phyloP scores from a whole-genome alignment of 2,888 invertebrate genomes.

The Dynastes tityus region DNA sequence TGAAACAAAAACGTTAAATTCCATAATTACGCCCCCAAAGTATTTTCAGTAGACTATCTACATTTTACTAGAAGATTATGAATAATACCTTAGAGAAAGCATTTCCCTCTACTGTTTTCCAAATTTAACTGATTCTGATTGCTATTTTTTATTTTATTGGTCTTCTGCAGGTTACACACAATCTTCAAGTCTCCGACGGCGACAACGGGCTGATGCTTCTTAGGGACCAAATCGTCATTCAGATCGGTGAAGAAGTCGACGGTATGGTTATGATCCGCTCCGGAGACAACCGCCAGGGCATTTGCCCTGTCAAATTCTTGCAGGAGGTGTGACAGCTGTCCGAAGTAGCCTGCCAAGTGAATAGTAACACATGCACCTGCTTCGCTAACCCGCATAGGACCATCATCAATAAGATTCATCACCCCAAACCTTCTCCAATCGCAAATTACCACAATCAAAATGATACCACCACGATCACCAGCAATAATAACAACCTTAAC shows the following conservation, averaged over 20 bases:
- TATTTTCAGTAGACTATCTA: too few relatives aligned
- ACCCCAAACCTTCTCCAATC: constrained; percentile 52
- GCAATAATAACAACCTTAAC: constrained; percentile 29
- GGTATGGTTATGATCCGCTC: constrained; percentile 96
- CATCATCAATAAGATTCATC: constrained; percentile 65
- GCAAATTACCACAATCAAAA: constrained; percentile 58
- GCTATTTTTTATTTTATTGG: neutral
- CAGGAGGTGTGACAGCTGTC: constrained; percentile 92
- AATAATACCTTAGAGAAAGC: too few relatives aligned
- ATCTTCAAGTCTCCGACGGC: constrained; percentile 90
- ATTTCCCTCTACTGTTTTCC: neutral
- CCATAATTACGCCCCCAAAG: too few relatives aligned
- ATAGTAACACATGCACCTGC: constrained; percentile 62
- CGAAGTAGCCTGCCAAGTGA: constrained; percentile 65
- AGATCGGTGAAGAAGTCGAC: constrained; percentile 91
- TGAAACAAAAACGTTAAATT: too few relatives aligned
- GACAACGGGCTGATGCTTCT: constrained; percentile 87
- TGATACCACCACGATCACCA: constrained; percentile 55
- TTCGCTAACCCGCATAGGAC: constrained; percentile 55
- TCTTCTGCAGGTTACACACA: constrained; percentile 74
- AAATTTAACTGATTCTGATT: neutral
- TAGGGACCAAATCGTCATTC: constrained; percentile 95
- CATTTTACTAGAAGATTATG: too few relatives aligned
- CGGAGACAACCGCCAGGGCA: constrained; percentile 93
- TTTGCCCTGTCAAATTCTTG: constrained; percentile 94